Base-by-base conservation (phyloP, 2,797 vertebrate species). In the Notolabrus celidotus region DNA sequence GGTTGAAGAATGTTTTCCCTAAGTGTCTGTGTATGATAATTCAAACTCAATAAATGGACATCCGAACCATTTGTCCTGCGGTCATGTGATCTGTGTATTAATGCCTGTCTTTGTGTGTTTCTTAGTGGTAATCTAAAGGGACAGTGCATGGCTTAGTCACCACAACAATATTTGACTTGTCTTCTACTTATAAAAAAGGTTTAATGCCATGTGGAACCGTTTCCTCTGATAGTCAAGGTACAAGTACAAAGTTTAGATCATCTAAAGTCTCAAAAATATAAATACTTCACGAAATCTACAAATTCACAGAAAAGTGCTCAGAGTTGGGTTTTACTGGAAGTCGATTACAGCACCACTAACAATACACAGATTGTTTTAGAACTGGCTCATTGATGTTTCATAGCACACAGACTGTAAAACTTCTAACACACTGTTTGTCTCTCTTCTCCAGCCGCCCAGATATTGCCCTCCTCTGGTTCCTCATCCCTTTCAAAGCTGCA, bases 401-500 rank as follows among this genome's bases (percentile, higher is more conserved):
- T 17, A n/a, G n/a, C n/a, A 31, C 25, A 17, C 20, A 17, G 3
- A 43, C 20, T 10, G 10, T 47, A 4, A 50, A 10, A 34, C 34
- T 38, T 65, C 53, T 60, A 23, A 54, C 31, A 22, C 25, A 25
- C n/a, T 29, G 3, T 42, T 47, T 67, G 39, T 76, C 19, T 71
- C 31, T 79, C 56, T 68, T 67, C 82, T 49, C 78, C 94, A 99
- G 97, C 91, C 97, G 97, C 36, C 97, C 97, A 0, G 97, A 99
- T 77, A 94, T 95, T 0, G 96, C 97, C 36, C 96, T 99, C 77
- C 96, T 99, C 29, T 82, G 79, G 79, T 82, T 82, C 74, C 79
- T 82, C 52, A 97, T 93, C 61, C 96, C 96, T 0, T 95, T 98
- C 80, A 98, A 97, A 88, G 96, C 97, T 69, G 95, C 96, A 77